Conservation (phyloP, 2,797 vertebrate genomes). For the Diplodus puntazzo region DNA sequence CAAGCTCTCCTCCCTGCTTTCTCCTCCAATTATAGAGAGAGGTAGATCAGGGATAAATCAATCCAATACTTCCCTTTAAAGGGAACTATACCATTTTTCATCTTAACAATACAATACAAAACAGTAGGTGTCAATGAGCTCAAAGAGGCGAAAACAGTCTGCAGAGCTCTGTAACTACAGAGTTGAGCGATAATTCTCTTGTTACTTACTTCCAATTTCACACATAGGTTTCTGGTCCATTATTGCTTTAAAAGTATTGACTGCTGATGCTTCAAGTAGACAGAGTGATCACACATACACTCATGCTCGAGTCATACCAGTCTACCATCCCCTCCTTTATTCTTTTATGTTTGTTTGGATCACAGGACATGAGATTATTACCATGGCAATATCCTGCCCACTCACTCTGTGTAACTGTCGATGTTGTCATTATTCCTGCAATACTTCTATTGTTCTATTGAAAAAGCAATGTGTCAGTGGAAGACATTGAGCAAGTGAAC, state of each 20-base stretch:
- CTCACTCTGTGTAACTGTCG: background rate
- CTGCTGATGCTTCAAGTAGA: background rate
- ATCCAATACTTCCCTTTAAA: no score
- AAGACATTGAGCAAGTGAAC: background rate
- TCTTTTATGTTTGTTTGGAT: slow-evolving; percentile 4
- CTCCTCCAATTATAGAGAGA: no score
- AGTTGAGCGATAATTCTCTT: background rate
- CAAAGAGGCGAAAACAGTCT: background rate
- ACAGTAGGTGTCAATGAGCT: background rate
- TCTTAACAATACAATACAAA: no score
- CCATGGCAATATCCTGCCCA: slow-evolving; percentile 13
- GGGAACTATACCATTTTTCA: no score
- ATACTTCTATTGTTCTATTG: background rate
- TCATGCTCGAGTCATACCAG: slow-evolving; percentile 2
- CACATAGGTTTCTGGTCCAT: background rate
- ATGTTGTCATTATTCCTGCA: background rate
- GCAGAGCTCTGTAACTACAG: background rate
- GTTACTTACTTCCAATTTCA: background rate
- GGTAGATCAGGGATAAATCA: no score
- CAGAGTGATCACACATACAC: background rate
- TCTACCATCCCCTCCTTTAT: background rate
- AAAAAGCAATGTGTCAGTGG: background rate
- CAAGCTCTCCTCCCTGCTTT: no score
- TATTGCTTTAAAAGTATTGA: no score
- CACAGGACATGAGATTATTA: background rate